Percentiles rank a stretch among this genome's conserved stretches.
phyloP scores from a whole-genome alignment of 2,797 vertebrate species.

The Sorex maritimensis region DNA sequence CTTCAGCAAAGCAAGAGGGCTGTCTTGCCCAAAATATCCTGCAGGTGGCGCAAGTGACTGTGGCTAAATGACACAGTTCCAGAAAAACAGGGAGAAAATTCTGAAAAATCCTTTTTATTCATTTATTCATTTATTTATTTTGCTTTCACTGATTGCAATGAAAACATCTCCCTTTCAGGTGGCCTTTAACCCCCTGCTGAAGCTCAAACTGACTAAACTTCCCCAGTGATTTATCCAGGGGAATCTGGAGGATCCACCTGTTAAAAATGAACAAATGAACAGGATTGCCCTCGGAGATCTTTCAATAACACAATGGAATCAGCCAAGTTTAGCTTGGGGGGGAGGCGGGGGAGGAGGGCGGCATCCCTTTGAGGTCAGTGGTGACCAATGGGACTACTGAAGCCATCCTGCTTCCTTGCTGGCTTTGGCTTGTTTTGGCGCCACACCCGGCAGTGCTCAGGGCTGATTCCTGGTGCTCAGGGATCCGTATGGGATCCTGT shows the following conservation, averaged over 20 bases:
- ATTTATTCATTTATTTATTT: neutral
- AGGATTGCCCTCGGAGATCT: neutral
- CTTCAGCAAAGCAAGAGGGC: neutral
- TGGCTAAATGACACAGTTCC: neutral
- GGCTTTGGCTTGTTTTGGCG: too few species aligned
- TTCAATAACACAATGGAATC: conserved; percentile 7
- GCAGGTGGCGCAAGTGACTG: conserved; percentile 66
- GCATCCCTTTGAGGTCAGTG: neutral
- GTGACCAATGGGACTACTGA: neutral
- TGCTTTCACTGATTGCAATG: conserved; percentile 21
- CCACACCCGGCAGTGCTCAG: too few species aligned
- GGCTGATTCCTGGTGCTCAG: too few species aligned
- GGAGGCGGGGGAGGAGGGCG: too few species aligned
- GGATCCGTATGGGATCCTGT: too few species aligned
- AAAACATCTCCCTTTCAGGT: conserved; percentile 51
- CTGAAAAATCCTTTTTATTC: conserved; percentile 19
- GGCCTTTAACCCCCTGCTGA: conserved; percentile 19
- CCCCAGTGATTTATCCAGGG: conserved; percentile 10
- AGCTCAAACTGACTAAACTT: neutral
- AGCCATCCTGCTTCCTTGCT: neutral
- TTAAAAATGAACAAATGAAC: conserved; percentile 10
- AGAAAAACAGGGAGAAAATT: conserved; percentile 40
- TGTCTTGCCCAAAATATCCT: neutral
- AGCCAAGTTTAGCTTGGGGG: neutral
- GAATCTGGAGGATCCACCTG: neutral